These are phyloP conservation scores for Ennomos quercinarius DNA, from an alignment of 2,888 invertebrate species.

Conservation along the genomic window DNA sequence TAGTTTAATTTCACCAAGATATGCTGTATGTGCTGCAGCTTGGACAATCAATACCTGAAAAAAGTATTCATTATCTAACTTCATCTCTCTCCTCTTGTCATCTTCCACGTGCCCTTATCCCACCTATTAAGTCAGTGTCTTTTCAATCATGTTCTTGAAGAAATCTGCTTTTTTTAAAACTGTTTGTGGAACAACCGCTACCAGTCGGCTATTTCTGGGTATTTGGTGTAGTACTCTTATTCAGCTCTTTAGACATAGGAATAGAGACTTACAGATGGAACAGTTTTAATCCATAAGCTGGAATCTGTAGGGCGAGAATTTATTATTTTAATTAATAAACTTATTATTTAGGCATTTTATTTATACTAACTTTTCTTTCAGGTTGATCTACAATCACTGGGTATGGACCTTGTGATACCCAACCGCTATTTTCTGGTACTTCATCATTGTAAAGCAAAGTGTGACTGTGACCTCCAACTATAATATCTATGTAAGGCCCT, in stretches of 20 bases:
- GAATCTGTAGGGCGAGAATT: too few relatives aligned
- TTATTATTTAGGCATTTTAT: not conserved
- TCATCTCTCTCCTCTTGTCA: not conserved
- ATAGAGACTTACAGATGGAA: too few relatives aligned
- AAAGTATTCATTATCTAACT: not conserved
- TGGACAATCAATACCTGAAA: constrained; percentile 88
- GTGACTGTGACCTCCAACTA: constrained; percentile 94
- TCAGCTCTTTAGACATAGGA: too few relatives aligned
- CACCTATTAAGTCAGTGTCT: too few relatives aligned
- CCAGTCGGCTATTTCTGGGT: too few relatives aligned
- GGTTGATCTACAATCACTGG: constrained; percentile 88
- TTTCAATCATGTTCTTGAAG: too few relatives aligned
- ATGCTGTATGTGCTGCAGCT: constrained; percentile 90
- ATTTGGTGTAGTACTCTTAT: too few relatives aligned
- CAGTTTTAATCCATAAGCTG: too few relatives aligned
- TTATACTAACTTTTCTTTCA: constrained; percentile 54
- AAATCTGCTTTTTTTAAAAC: too few relatives aligned
- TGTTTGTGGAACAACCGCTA: too few relatives aligned
- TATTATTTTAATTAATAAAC: not conserved
- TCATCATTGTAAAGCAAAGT: constrained; percentile 88
- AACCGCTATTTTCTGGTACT: constrained; percentile 80
- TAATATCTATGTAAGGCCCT: constrained; percentile 90
- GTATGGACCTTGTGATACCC: constrained; percentile 86
- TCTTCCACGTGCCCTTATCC: too few relatives aligned
- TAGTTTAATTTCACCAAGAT: constrained; percentile 92